Evolutionary conservation across 2,888 invertebrate species (phyloP), one percentile per base, ranked within the genome.

Genomic region (Beris morrisii): DNA sequence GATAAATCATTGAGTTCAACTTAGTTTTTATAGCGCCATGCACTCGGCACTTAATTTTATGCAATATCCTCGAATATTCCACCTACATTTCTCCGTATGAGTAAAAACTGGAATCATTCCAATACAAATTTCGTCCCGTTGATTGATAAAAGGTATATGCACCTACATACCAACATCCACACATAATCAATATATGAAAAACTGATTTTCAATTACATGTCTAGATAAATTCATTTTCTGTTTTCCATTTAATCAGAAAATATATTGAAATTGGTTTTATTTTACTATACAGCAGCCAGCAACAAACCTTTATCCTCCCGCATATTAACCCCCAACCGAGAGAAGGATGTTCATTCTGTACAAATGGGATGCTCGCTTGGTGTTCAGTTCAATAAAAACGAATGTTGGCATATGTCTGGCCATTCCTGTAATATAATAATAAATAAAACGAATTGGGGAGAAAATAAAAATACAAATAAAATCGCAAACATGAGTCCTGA

Each of bases 131-230:
- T 22, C 22, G 3, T 22, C 22, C 22, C 22, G 22, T 22, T 22
- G 3, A 22, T 22, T 22, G 22, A 22, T 22, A 22, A 22, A 22
- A 22, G 1, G 22, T 22, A 22, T 22, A 22, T 22, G 22, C 22
- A 22, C 22, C 22, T 22, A 22, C 22, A 22, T 22, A 22, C 22
- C 22, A 22, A 22, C 22, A 22, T 22, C 22, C 22, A 22, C 22
- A 22, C 22, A 22, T 22, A 22, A 38, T 38, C 38, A 7, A 61
- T 55, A 28, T 46, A 61, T 15, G 46, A 61, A 58, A 59, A 64
- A 65, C 45, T 66, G 66, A 64, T 53, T 66, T 69, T 69, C 69
- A 69, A 69, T 69, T 69, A 69, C 66, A 55, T 66, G 53, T 69
- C 66, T 54, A 63, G 66, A 66, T 69, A 69, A 69, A 69, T 69